These are phyloP conservation scores for Drosophila falleni DNA, from an alignment of 2,888 invertebrate genomes.

Conservation along the genomic window DNA sequence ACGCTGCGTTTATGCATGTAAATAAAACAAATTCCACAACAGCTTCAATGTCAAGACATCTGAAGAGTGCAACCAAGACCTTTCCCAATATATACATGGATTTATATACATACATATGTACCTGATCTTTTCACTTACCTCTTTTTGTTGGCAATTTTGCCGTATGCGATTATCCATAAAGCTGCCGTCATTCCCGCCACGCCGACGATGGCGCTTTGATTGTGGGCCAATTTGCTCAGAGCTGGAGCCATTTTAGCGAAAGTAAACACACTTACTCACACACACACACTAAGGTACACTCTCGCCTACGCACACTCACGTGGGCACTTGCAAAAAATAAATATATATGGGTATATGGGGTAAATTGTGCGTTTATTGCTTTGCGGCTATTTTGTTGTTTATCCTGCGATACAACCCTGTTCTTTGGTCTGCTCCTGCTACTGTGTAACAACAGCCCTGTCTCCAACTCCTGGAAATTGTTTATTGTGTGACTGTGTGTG, in stretches of 20 bases:
- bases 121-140: slow-evolving; percentile 68
- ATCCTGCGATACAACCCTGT: slow-evolving; percentile 46
- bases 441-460: slow-evolving; percentile 41
- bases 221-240: slow-evolving; percentile 91
- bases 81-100: slow-evolving; percentile 57
- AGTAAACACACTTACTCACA: slow-evolving; percentile 21
- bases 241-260: slow-evolving; percentile 89
- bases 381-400: slow-evolving; percentile 26
- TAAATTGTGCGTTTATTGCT: not conserved
- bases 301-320: slow-evolving; percentile 33
- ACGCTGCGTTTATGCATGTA: slow-evolving; percentile 3
- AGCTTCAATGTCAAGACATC: slow-evolving; percentile 68
- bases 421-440: slow-evolving; percentile 1
- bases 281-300: slow-evolving; percentile 25
- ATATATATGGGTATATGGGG: not conserved
- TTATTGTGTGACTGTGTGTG: slow-evolving; percentile 1
- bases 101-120: not conserved
- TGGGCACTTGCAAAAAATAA: slow-evolving; percentile 17
- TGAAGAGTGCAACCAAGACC: slow-evolving; percentile 57
- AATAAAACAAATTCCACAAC: slow-evolving; percentile 30
- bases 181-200: slow-evolving; percentile 89
- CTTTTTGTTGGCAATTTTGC: slow-evolving; percentile 86
- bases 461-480: slow-evolving; percentile 9
- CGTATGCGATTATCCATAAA: slow-evolving; percentile 87
- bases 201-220: slow-evolving; percentile 87